Evolutionary conservation across 1,140 invertebrate species (phyloP).

Genomic region (Macrostomum lignano): DNA sequence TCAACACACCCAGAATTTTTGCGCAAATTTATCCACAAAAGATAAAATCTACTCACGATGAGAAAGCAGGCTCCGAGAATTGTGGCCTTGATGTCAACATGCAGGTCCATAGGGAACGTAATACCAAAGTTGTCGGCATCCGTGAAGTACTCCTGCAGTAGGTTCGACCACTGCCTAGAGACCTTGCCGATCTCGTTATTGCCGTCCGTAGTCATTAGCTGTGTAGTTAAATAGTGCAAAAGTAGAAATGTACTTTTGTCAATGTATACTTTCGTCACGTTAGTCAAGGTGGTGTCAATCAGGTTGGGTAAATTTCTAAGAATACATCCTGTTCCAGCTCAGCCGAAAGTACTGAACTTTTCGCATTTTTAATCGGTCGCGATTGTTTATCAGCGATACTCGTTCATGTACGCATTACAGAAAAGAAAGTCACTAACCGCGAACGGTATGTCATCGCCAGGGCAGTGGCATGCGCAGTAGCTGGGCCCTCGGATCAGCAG

Average conservation of each 20-base stretch:
- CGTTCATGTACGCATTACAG: no score
- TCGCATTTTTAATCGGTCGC: no score
- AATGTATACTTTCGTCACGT: no score
- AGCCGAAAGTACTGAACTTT: no score
- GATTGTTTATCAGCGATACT: no score
- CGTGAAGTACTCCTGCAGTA: slow-evolving; percentile 11
- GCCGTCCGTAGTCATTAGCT: slow-evolving; percentile 9
- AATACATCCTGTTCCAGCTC: no score
- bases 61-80: slow-evolving; percentile 14
- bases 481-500: not conserved
- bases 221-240: no score
- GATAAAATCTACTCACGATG: slow-evolving; percentile 8
- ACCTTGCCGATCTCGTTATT: slow-evolving; percentile 12
- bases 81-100: slow-evolving; percentile 13
- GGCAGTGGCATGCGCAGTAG: not conserved
- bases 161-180: slow-evolving; percentile 14
- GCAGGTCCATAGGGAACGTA: slow-evolving; percentile 12
- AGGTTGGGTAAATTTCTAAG: no score
- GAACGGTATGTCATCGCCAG: slow-evolving; percentile 2
- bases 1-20: no score
- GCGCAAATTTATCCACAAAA: not conserved
- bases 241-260: no score
- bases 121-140: slow-evolving; percentile 16
- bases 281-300: no score
- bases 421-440: not conserved